Evolutionary conservation across 2,888 invertebrate genomes (phyloP), one percentile per base, ranked within the genome.

Genomic region (Andricus curvator): DNA sequence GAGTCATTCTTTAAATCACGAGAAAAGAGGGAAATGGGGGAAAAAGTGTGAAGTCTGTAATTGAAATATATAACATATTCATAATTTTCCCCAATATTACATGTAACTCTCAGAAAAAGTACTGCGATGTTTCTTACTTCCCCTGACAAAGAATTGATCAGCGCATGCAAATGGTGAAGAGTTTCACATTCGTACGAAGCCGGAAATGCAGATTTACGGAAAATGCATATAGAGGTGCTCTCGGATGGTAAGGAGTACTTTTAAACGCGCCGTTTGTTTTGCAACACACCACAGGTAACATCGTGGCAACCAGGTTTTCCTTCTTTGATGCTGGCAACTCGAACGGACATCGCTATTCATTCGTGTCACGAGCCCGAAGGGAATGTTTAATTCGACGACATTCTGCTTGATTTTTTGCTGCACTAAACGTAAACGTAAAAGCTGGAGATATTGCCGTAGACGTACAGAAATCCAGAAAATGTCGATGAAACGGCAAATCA

Each of bases 351-450:
- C 33, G 74, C 74, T 56, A 74, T 74, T 74, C 74, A 74, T 74
- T 74, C 74, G 25, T 74, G 74, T 74, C 74, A 74, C 74, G 74
- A 74, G 74, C 29, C 33, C 56, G 56, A 74, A 74, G 56, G 74
- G 56, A 74, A 74, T 74, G 56, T 74, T 74, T 74, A 74, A 74
- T 74, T 74, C 74, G 56, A 74, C 74, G 56, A 56, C 74, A 74
- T 74, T 74, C 74, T 74, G 33, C n/a, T 56, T 56, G 2, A 29
- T 74, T 74, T 74, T 74, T 74, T 74, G 56, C 74, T 33, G 56
- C 56, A 74, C 74, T 74, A 74, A 70, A 70, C 51, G 70, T 68
- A 68, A 68, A 68, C 68, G 68, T 74, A 74, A 74, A 74, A 51
- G 33, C 33, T 1, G 33, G 11, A 74, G 56, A 56, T 74, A 74